Evolutionary conservation across 2,888 invertebrate species (phyloP).

Genomic region (Tipula lateralis): DNA sequence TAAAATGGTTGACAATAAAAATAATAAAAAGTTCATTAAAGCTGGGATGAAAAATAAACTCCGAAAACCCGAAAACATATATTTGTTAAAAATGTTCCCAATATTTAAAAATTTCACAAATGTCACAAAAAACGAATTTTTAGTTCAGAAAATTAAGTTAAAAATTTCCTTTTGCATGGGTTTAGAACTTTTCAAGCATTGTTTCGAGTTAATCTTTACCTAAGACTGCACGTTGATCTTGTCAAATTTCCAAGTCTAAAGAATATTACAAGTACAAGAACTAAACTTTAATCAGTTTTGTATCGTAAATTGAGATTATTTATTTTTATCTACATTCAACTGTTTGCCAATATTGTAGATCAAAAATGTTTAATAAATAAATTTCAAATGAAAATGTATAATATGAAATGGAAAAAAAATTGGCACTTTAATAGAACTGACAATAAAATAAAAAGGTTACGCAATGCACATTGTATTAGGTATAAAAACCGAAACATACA

Average conservation of each 20-base stretch:
- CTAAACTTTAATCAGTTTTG: conserved; percentile 20
- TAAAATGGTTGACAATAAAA: not conserved
- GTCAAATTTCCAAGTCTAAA: conserved; percentile 31
- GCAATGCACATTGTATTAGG: too few species aligned
- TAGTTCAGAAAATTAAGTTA: not conserved
- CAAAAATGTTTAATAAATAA: not conserved
- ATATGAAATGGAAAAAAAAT: not conserved
- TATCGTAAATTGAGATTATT: not conserved
- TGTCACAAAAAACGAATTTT: not conserved
- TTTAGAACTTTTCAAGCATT: not conserved
- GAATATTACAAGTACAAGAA: conserved; percentile 3
- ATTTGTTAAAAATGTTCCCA: not conserved
- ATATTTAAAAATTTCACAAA: not conserved
- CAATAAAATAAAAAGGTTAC: too few species aligned
- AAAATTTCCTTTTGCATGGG: not conserved
- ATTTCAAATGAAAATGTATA: not conserved
- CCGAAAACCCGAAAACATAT: not conserved
- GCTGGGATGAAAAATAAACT: not conserved
- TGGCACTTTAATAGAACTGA: not conserved
- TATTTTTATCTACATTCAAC: not conserved
- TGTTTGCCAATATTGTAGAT: not conserved
- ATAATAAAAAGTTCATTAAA: not conserved
- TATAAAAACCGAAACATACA: too few species aligned
- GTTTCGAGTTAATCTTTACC: conserved; percentile 26
- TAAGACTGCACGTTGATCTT: conserved; percentile 33